phyloP scores from a whole-genome alignment of 2,113 vertebrate species.

The Ia io region DNA sequence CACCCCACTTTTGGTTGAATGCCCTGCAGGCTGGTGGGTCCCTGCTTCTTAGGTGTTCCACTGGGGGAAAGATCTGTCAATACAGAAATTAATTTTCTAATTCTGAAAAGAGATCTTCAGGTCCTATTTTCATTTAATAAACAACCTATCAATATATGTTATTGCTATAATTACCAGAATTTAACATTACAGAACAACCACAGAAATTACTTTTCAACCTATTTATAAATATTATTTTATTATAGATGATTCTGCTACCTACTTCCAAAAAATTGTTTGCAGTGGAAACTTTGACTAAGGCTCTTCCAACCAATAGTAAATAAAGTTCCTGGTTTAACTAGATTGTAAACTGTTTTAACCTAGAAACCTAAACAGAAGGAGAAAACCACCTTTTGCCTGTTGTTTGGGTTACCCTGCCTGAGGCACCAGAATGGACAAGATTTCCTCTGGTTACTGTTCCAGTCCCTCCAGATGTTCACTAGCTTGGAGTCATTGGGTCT shows the following conservation, averaged over 20 bases:
- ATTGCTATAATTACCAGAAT: background rate
- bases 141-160: background rate
- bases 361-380: background rate
- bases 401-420: background rate
- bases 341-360: background rate
- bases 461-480: background rate
- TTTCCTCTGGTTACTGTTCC: background rate
- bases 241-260: background rate
- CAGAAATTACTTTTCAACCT: background rate
- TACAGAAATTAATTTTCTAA: background rate
- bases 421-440: background rate
- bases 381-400: background rate
- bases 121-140: background rate
- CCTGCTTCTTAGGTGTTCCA: background rate
- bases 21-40: background rate
- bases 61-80: background rate
- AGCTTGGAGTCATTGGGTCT: background rate
- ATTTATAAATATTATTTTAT: background rate
- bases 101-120: background rate
- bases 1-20: background rate
- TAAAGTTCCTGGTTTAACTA: background rate
- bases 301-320: slow-evolving; percentile 1
- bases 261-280: background rate
- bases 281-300: background rate
- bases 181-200: background rate